A percentile compares a stretch with the other conserved stretches of the same genome.
phyloP scores from a whole-genome alignment of 2,888 invertebrate species.

The Metellina segmentata region DNA sequence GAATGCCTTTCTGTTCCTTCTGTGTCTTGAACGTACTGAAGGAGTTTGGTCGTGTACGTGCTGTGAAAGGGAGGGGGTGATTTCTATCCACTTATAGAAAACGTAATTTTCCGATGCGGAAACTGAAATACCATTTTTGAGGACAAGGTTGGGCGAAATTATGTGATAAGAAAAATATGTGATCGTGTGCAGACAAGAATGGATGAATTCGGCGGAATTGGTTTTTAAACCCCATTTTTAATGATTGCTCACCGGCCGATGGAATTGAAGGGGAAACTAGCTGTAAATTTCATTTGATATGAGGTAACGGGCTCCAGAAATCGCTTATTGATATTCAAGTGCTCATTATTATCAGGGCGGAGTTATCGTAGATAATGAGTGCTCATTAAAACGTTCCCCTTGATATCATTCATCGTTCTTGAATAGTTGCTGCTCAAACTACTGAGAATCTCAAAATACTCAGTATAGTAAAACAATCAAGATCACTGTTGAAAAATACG shows the following conservation, averaged over 20 bases:
- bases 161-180: too few relatives aligned
- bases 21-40: background rate
- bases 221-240: background rate
- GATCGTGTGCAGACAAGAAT: background rate
- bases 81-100: background rate
- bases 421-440: too few relatives aligned
- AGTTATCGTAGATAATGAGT: too few relatives aligned
- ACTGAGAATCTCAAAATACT: too few relatives aligned
- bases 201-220: background rate
- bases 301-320: background rate
- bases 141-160: constrained; percentile 28
- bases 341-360: too few relatives aligned
- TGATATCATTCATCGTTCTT: too few relatives aligned
- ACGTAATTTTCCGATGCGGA: constrained; percentile 22
- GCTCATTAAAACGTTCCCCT: too few relatives aligned
- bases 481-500: too few relatives aligned
- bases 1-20: constrained; percentile 27
- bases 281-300: background rate
- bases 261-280: background rate
- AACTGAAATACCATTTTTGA: constrained; percentile 26
- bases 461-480: too few relatives aligned
- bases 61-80: background rate
- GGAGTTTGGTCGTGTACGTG: constrained; percentile 8
- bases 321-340: too few relatives aligned
- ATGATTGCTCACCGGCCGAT: background rate